phyloP scores from a whole-genome alignment of 2,888 invertebrate genomes.

The Ditula angustiorana region DNA sequence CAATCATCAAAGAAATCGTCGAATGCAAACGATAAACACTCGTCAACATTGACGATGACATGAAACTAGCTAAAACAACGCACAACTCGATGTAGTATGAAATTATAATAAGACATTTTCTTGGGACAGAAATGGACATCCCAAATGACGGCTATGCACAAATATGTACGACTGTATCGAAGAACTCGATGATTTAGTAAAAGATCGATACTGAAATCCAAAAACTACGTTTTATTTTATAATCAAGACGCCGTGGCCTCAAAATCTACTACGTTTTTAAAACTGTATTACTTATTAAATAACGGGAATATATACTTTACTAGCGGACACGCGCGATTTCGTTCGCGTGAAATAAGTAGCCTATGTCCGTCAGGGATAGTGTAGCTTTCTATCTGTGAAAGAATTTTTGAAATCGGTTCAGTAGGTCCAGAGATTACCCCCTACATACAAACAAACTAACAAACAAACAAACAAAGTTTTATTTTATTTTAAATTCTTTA shows the following conservation, averaged over 20 bases:
- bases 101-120: not conserved
- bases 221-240: not conserved
- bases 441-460: too few relatives aligned
- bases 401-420: too few relatives aligned
- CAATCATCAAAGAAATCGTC: not conserved
- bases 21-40: not conserved
- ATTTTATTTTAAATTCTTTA: not conserved
- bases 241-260: not conserved
- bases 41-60: not conserved
- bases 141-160: not conserved
- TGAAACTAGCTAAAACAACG: not conserved
- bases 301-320: not conserved
- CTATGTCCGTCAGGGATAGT: too few relatives aligned
- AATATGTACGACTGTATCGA: not conserved
- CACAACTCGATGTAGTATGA: not conserved
- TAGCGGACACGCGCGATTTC: not conserved
- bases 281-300: not conserved
- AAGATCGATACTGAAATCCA: slow-evolving; percentile 11
- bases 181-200: not conserved
- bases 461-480: not conserved
- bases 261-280: not conserved
- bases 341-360: not conserved
- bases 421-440: too few relatives aligned
- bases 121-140: not conserved
- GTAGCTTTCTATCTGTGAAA: too few relatives aligned